Evolutionary conservation across 2,888 invertebrate species (phyloP).

Genomic region (Sesia apiformis): DNA sequence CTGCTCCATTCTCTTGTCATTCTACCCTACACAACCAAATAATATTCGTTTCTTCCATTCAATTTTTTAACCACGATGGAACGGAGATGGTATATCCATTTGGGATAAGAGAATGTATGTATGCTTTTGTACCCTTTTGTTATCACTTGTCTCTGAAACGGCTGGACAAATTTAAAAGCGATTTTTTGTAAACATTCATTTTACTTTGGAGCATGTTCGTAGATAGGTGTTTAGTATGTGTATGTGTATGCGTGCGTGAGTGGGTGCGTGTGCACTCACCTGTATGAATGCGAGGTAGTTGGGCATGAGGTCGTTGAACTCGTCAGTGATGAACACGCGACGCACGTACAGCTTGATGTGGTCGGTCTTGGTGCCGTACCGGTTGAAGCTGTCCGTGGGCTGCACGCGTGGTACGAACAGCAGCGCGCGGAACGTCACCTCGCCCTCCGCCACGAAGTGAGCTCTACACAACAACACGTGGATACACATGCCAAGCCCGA

Average conservation of each 20-base stretch:
- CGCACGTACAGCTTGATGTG: conserved; percentile 98
- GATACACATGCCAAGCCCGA: conserved; percentile 14
- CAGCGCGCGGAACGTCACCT: conserved; percentile 98
- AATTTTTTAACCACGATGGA: too few species aligned
- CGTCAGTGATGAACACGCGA: conserved; percentile 99
- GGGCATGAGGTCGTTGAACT: conserved; percentile 99
- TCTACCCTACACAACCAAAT: too few species aligned
- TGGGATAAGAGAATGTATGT: too few species aligned
- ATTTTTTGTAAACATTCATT: not conserved
- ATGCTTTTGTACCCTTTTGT: too few species aligned
- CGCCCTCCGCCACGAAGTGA: conserved; percentile 99
- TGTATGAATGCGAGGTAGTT: conserved; percentile 96
- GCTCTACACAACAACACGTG: conserved; percentile 47
- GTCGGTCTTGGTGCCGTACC: conserved; percentile 95
- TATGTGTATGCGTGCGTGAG: not conserved
- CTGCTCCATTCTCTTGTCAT: too few species aligned
- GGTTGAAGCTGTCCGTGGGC: conserved; percentile 95
- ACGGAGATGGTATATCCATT: too few species aligned
- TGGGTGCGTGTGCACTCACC: conserved; percentile 8
- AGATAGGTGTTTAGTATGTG: too few species aligned
- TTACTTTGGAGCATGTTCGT: too few species aligned
- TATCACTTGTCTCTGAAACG: not conserved
- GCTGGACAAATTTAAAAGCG: not conserved
- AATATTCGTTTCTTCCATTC: too few species aligned
- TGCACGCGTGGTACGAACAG: conserved; percentile 94